phyloP scores from a whole-genome alignment of 2,113 vertebrate species.

The Notarius quadriscutis region DNA sequence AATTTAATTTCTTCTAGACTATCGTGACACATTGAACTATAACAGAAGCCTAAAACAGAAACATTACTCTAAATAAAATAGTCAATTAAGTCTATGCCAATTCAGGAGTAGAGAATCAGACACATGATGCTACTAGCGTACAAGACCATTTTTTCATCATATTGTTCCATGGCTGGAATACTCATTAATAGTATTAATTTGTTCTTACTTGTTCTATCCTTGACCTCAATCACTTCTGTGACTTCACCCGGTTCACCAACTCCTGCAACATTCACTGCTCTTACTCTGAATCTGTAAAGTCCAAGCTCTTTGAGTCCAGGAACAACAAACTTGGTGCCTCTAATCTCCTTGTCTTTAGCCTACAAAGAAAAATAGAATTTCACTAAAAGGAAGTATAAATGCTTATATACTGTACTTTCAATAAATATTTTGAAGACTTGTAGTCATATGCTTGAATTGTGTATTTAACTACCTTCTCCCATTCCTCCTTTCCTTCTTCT shows the following conservation, averaged over 20 bases:
- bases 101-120: background rate
- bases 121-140: background rate
- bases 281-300: slow-evolving; percentile 93
- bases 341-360: slow-evolving; percentile 96
- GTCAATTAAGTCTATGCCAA: background rate
- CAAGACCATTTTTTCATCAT: background rate
- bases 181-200: background rate
- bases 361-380: slow-evolving; percentile 56
- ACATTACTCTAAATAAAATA: background rate
- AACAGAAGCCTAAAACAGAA: background rate
- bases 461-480: slow-evolving; percentile 81
- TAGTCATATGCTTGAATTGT: background rate
- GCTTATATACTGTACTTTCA: background rate
- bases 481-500: slow-evolving; percentile 90
- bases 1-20: background rate
- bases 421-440: background rate
- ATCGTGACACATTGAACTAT: background rate
- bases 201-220: slow-evolving; percentile 93
- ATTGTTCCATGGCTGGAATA: background rate
- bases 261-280: slow-evolving; percentile 90
- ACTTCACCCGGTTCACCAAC: slow-evolving; percentile 90
- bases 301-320: slow-evolving; percentile 88
- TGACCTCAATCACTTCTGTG: slow-evolving; percentile 89
- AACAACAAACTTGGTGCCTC: slow-evolving; percentile 93
- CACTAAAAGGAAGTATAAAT: background rate